Evolutionary conservation across 2,797 vertebrate genomes (phyloP).

Genomic region (Pseudochaenichthys georgianus): DNA sequence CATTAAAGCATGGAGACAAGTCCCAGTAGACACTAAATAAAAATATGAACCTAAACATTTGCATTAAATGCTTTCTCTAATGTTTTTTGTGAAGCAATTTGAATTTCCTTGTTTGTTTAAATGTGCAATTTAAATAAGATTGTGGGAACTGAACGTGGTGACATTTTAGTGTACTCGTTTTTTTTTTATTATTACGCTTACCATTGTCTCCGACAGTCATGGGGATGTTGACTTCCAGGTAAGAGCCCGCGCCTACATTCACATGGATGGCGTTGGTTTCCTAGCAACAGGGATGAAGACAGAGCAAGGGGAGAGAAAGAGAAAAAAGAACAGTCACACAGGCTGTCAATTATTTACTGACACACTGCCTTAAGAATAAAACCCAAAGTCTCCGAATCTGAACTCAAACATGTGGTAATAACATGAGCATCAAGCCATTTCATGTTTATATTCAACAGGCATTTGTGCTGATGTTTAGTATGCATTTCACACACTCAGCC

Average conservation of each 20-base stretch:
- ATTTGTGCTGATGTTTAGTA: slow-evolving; percentile 49
- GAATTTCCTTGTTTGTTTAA: no score
- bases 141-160: background rate
- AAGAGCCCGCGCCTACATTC: slow-evolving; percentile 98
- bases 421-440: slow-evolving; percentile 15
- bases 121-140: background rate
- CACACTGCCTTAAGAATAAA: slow-evolving; percentile 17
- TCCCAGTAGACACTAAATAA: no score
- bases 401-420: slow-evolving; percentile 34
- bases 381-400: slow-evolving; percentile 16
- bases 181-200: slow-evolving; percentile 66
- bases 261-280: slow-evolving; percentile 99
- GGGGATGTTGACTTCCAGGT: slow-evolving; percentile 98
- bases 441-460: slow-evolving; percentile 25
- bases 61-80: no score
- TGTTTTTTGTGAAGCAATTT: no score
- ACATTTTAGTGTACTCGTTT: background rate
- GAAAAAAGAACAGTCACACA: slow-evolving; percentile 30
- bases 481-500: slow-evolving; percentile 46
- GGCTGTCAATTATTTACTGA: slow-evolving; percentile 16
- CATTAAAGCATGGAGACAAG: no score
- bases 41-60: no score
- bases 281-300: slow-evolving; percentile 76
- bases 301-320: slow-evolving; percentile 5
- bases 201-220: slow-evolving; percentile 96